Conservation (phyloP, 1,140 invertebrate genomes). For the Lepidurus packardi region DNA sequence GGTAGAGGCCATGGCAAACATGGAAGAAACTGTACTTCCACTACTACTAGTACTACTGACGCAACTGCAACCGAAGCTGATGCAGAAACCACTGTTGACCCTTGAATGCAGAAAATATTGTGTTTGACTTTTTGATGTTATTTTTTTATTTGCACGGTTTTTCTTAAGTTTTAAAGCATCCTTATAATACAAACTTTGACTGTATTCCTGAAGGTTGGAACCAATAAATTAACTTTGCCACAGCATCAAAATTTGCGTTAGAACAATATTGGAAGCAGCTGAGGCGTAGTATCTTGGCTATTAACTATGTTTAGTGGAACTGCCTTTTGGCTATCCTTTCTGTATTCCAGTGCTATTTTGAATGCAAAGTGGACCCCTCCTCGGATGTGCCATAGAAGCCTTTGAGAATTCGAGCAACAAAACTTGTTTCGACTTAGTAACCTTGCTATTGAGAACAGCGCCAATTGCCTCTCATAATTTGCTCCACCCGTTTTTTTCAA, state of each 20-base stretch:
- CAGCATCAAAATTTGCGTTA: no score
- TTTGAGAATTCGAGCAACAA: not conserved
- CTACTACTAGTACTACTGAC: not conserved
- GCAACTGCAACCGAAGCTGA: not conserved
- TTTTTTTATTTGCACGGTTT: not conserved
- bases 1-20: not conserved
- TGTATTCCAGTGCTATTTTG: not conserved
- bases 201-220: no score
- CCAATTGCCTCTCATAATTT: not conserved
- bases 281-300: no score
- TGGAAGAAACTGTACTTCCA: not conserved
- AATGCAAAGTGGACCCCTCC: not conserved
- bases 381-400: not conserved
- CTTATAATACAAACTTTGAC: no score
- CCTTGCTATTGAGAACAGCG: not conserved
- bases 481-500: not conserved
- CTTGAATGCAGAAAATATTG: not conserved
- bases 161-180: not conserved
- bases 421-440: not conserved
- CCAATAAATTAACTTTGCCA: no score
- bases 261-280: no score
- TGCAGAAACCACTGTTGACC: not conserved
- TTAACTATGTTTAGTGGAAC: not conserved
- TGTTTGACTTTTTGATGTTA: not conserved
- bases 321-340: not conserved